Conservation (phyloP, 2,888 invertebrate species). For the Anoncus sp. region DNA sequence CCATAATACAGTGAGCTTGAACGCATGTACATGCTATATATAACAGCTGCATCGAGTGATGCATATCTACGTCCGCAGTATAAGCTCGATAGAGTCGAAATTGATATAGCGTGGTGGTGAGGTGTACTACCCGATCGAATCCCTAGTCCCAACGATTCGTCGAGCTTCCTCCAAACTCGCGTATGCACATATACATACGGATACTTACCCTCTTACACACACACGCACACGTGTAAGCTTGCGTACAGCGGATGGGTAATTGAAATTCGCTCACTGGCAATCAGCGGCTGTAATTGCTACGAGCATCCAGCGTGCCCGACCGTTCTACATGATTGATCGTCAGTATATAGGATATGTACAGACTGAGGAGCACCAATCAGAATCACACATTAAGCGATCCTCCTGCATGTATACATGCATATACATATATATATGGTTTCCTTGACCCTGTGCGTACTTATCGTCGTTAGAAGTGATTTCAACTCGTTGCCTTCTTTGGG, state of each 20-base stretch:
- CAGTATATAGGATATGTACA: constrained; percentile 43
- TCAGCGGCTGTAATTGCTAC: constrained; percentile 71
- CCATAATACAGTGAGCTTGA: neutral
- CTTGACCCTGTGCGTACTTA: neutral
- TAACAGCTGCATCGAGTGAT: constrained; percentile 27
- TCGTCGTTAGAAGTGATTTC: constrained; percentile 18
- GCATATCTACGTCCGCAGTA: constrained; percentile 18
- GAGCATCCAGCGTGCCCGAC: constrained; percentile 60
- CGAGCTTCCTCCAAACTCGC: constrained; percentile 54
- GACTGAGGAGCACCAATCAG: constrained; percentile 45
- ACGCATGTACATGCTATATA: neutral
- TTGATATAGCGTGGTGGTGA: constrained; percentile 50
- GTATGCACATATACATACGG: constrained; percentile 7
- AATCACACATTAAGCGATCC: constrained; percentile 34
- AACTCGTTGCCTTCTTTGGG: neutral
- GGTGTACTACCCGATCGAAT: constrained; percentile 21
- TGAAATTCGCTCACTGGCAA: constrained; percentile 73
- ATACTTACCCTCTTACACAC: neutral
- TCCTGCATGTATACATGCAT: neutral
- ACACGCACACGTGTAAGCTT: constrained; percentile 13
- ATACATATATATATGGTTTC: neutral
- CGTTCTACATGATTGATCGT: constrained; percentile 67
- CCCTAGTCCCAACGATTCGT: constrained; percentile 35
- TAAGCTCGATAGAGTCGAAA: constrained; percentile 47
- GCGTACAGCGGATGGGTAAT: constrained; percentile 67